A percentile compares a stretch with the other conserved stretches of the same genome.
phyloP scores from a whole-genome alignment of 2,888 invertebrate genomes.

The Volucella zonaria region DNA sequence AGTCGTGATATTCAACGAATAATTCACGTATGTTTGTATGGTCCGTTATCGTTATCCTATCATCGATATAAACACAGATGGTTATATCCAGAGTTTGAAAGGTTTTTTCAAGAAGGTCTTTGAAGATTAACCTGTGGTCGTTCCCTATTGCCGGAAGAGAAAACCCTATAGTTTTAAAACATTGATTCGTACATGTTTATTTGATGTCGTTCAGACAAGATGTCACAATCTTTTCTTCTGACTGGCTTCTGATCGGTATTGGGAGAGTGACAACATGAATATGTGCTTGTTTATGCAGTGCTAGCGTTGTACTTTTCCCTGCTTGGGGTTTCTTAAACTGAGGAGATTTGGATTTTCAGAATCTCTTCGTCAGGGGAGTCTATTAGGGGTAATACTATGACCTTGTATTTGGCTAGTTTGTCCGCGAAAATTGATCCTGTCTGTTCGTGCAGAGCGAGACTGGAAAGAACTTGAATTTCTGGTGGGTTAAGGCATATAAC shows the following conservation, averaged over 20 bases:
- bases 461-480: slow-evolving; percentile 3
- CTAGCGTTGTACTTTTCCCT: not conserved
- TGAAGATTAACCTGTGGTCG: slow-evolving; percentile 1
- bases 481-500: not conserved
- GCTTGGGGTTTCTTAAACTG: not conserved
- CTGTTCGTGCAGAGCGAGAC: no score
- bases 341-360: not conserved
- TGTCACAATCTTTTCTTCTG: not conserved
- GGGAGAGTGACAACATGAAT: not conserved
- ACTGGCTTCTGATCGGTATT: slow-evolving; percentile 1
- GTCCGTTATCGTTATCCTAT: slow-evolving; percentile 1
- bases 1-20: slow-evolving; percentile 19
- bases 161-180: not conserved
- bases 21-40: slow-evolving; percentile 13
- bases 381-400: slow-evolving; percentile 13
- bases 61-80: not conserved
- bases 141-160: not conserved
- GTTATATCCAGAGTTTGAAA: not conserved
- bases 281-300: not conserved
- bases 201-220: slow-evolving; percentile 9
- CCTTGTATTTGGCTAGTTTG: slow-evolving; percentile 4
- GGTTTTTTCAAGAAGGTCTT: slow-evolving; percentile 1
- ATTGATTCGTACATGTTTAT: not conserved
- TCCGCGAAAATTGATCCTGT: not conserved
- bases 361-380: not conserved